These are phyloP conservation scores for Vimba vimba DNA, from an alignment of 2,113 vertebrate genomes.

Conservation along the genomic window DNA sequence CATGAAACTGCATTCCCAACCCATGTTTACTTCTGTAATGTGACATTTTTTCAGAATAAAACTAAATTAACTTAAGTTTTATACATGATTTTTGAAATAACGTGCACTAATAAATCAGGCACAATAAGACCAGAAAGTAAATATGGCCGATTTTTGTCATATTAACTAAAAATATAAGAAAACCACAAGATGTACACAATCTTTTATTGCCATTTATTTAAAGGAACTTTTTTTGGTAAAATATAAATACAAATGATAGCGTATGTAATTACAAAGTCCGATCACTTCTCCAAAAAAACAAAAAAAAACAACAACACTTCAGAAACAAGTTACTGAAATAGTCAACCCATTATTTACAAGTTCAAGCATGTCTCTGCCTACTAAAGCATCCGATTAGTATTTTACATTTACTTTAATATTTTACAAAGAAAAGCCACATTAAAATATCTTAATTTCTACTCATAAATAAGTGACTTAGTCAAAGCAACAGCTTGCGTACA, in stretches of 20 bases:
- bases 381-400: conserved; percentile 80
- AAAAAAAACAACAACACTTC: conserved; percentile 90
- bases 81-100: neutral
- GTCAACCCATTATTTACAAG: conserved; percentile 84
- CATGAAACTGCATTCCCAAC: neutral
- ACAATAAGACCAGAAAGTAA: neutral
- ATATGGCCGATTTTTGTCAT: neutral
- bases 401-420: conserved; percentile 78
- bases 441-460: conserved; percentile 88
- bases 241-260: conserved; percentile 97
- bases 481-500: conserved; percentile 78
- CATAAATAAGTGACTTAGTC: conserved; percentile 88
- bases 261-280: conserved; percentile 94
- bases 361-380: conserved; percentile 83
- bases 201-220: conserved; percentile 90
- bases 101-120: too few species aligned
- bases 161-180: neutral
- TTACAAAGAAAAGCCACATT: conserved; percentile 89
- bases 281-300: conserved; percentile 85
- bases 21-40: neutral
- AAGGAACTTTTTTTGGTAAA: conserved; percentile 91
- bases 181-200: conserved; percentile 67
- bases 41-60: neutral
- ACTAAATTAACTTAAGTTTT: neutral
- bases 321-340: conserved; percentile 83